Conservation (phyloP, 2,113 vertebrate genomes). For the Anguilla japonica region DNA sequence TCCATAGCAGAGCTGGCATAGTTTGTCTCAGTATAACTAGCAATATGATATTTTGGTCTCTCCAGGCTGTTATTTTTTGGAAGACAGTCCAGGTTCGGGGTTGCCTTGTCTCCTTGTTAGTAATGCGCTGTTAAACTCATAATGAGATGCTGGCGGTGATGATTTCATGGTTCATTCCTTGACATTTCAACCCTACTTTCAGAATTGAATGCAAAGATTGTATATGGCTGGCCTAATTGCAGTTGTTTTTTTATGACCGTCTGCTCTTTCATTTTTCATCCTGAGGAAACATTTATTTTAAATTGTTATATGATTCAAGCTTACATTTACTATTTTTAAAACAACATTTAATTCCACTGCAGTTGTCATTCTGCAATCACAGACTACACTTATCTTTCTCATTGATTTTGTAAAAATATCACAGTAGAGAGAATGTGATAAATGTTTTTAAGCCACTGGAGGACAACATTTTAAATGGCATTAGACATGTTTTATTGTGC, state of each 20-base stretch:
- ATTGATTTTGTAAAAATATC: slow-evolving; percentile 31
- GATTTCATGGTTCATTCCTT: background rate
- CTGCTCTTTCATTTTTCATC: background rate
- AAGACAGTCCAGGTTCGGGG: slow-evolving; percentile 23
- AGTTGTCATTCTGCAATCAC: background rate
- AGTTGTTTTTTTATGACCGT: background rate
- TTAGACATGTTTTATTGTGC: slow-evolving; percentile 45
- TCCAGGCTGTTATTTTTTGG: slow-evolving; percentile 19
- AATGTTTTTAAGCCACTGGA: background rate
- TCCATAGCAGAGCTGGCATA: slow-evolving; percentile 16
- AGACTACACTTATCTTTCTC: slow-evolving; percentile 27
- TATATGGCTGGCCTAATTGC: background rate
- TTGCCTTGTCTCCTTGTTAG: slow-evolving; percentile 26
- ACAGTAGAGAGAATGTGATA: background rate
- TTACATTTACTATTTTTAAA: background rate
- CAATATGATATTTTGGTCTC: slow-evolving; percentile 32
- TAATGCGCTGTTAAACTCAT: slow-evolving; percentile 38
- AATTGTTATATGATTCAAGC: background rate
- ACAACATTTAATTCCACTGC: background rate
- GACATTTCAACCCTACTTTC: background rate
- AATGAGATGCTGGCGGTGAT: slow-evolving; percentile 32
- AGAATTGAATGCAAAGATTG: slow-evolving; percentile 7
- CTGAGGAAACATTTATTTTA: background rate
- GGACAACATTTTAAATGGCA: slow-evolving; percentile 18
- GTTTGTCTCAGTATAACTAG: slow-evolving; percentile 16